Conservation (phyloP, 2,113 vertebrate genomes). For the Lasiurus borealis region DNA sequence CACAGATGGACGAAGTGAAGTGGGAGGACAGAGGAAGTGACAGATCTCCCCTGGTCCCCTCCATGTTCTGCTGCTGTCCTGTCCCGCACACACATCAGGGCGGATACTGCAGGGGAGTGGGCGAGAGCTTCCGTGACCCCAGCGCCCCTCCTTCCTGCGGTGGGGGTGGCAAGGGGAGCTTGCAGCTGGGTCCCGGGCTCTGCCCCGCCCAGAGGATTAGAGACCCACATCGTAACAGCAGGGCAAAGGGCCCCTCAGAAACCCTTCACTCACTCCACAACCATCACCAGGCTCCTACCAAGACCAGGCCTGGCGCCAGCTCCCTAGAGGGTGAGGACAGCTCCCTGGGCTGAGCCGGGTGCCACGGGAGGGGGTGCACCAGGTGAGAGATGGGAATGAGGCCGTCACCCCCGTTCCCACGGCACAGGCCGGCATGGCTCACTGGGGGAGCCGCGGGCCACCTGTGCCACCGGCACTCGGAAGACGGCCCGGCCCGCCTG, state of each 20-base stretch:
- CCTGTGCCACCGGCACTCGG: fast-evolving
- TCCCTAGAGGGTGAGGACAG: not conserved
- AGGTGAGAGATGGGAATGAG: not conserved
- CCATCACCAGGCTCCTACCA: not conserved
- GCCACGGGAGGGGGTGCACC: not conserved
- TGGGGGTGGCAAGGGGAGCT: too few relatives aligned
- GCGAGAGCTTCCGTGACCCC: not conserved
- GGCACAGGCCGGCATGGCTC: not conserved
- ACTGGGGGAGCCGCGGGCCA: fast-evolving
- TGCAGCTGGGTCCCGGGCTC: not conserved
- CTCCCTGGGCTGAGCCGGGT: fast-evolving
- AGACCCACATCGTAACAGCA: not conserved
- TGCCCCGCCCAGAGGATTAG: too few relatives aligned
- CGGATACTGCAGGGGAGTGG: not conserved
- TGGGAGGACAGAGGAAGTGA: not conserved
- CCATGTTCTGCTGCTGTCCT: fast-evolving
- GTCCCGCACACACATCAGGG: not conserved
- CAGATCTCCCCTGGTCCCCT: fast-evolving
- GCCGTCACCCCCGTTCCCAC: fast-evolving
- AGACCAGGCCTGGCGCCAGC: not conserved
- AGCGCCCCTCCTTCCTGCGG: fast-evolving
- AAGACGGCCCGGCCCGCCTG: fast-evolving
- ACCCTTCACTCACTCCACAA: not conserved
- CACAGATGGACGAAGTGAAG: not conserved
- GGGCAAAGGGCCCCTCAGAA: not conserved